Evolutionary conservation across 1,140 invertebrate genomes (phyloP).

Genomic region (Trichoplusia ni): DNA sequence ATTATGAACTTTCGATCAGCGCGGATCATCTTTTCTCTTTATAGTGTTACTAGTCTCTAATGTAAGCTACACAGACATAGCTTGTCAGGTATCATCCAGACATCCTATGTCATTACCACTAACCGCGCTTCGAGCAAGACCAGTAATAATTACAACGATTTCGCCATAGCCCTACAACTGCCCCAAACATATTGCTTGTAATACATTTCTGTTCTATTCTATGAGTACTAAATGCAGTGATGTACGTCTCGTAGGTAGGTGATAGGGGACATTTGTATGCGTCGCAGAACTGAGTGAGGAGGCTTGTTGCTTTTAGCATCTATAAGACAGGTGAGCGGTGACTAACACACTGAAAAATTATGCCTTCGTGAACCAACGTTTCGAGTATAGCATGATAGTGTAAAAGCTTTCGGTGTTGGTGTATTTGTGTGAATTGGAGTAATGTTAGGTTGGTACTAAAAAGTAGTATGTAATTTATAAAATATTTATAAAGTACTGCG

Average conservation of each 20-base stretch:
- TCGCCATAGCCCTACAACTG: slow-evolving; percentile 19
- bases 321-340: slow-evolving; percentile 57
- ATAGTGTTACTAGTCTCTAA: too few relatives aligned
- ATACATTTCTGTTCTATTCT: slow-evolving; percentile 23
- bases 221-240: slow-evolving; percentile 29
- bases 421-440: slow-evolving; percentile 33
- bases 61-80: too few relatives aligned
- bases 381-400: slow-evolving; percentile 2
- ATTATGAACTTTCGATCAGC: too few relatives aligned
- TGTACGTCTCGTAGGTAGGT: slow-evolving; percentile 31
- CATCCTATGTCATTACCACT: too few relatives aligned
- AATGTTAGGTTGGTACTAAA: too few relatives aligned
- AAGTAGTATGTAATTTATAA: too few relatives aligned
- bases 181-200: slow-evolving; percentile 10
- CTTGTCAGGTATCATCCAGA: too few relatives aligned
- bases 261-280: slow-evolving; percentile 65
- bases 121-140: slow-evolving; percentile 1
- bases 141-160: slow-evolving; percentile 24
- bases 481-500: too few relatives aligned
- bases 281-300: slow-evolving; percentile 62
- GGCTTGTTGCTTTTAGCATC: slow-evolving; percentile 64
- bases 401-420: slow-evolving; percentile 23
- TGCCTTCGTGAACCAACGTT: slow-evolving; percentile 47
- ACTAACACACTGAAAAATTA: slow-evolving; percentile 61
- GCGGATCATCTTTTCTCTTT: too few relatives aligned